Evolutionary conservation across 2,113 vertebrate genomes (phyloP).

Genomic region (Halcyon malimbica): DNA sequence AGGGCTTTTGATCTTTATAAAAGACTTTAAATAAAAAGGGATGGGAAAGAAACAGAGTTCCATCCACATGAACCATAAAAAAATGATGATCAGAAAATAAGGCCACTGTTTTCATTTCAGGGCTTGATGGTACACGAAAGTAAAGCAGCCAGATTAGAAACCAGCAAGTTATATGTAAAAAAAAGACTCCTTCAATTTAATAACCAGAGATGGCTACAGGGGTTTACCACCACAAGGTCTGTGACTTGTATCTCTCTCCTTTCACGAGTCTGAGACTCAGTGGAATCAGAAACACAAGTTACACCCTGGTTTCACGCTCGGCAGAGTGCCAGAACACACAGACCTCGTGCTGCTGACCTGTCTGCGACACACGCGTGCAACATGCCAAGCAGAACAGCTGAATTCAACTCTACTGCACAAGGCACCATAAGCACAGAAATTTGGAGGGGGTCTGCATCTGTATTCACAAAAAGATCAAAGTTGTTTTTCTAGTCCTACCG

Average conservation of each 20-base stretch:
- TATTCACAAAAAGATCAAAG: not conserved
- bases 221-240: not conserved
- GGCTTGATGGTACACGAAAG: not conserved
- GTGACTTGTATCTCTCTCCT: not conserved
- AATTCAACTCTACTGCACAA: not conserved
- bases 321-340: not conserved
- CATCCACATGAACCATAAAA: not conserved
- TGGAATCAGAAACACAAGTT: not conserved
- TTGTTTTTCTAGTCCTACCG: not conserved
- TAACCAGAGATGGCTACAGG: not conserved
- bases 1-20: not conserved
- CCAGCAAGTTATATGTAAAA: not conserved
- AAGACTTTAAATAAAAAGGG: not conserved
- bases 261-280: not conserved
- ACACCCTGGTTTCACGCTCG: not conserved
- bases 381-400: accelerated
- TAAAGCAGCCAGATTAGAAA: not conserved
- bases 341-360: accelerated
- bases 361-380: accelerated
- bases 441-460: not conserved
- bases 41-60: not conserved
- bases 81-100: not conserved
- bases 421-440: not conserved
- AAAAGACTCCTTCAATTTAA: not conserved
- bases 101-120: not conserved